These are phyloP conservation scores for Dysmachus trigonus DNA, from an alignment of 2,888 invertebrate species.

Conservation along the genomic window DNA sequence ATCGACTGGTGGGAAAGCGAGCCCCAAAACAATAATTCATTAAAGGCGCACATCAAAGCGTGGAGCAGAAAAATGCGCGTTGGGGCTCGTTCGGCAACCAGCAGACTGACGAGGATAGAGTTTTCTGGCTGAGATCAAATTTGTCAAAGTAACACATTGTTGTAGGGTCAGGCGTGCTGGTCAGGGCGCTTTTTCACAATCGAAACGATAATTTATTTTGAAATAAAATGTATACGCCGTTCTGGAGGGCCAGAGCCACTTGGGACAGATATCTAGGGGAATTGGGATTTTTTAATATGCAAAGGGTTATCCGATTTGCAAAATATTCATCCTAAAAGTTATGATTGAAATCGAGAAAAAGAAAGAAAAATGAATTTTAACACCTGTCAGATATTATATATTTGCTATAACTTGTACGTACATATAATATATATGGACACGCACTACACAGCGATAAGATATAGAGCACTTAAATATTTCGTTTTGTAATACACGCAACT, in stretches of 20 bases:
- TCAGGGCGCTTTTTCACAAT: background rate
- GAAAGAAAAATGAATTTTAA: background rate
- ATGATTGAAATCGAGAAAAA: background rate
- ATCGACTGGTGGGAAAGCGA: background rate
- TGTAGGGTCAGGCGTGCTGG: background rate
- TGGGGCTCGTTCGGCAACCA: background rate
- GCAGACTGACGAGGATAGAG: background rate
- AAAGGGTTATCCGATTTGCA: background rate
- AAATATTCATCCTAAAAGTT: background rate
- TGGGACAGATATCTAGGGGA: background rate
- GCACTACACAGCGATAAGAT: too few relatives aligned
- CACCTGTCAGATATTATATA: too few relatives aligned
- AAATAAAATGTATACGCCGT: background rate
- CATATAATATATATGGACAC: too few relatives aligned
- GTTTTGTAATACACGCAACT: too few relatives aligned
- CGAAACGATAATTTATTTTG: background rate
- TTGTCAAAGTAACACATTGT: conserved; percentile 44
- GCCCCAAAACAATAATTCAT: conserved; percentile 31
- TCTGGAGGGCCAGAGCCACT: background rate
- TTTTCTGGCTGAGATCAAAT: conserved; percentile 15
- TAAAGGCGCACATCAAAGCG: conserved; percentile 25
- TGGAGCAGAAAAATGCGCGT: background rate
- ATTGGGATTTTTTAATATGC: background rate
- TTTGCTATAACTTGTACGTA: too few relatives aligned
- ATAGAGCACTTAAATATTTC: too few relatives aligned